Percentiles rank a stretch among this genome's conserved stretches.
These are phyloP conservation scores for Oscheius onirici DNA, from an alignment of 2,888 invertebrate genomes.

Conservation along the genomic window DNA sequence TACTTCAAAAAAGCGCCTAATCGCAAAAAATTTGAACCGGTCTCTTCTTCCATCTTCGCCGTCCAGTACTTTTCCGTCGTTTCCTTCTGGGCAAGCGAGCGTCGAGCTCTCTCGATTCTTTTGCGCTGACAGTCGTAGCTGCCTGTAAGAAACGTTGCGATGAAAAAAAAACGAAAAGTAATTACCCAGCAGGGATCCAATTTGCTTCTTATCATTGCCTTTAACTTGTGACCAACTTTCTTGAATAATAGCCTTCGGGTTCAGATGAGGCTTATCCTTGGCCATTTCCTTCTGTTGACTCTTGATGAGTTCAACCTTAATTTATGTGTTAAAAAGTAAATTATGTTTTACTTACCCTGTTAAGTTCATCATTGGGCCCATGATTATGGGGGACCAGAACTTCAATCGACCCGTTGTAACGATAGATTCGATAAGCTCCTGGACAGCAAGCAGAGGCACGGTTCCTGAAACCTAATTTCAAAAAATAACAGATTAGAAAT, in stretches of 20 bases:
- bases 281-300: slow-evolving; percentile 8
- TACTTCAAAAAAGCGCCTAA: too few species aligned
- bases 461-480: background rate
- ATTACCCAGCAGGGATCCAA: background rate
- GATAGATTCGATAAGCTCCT: background rate
- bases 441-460: background rate
- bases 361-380: background rate
- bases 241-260: background rate
- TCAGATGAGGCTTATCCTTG: slow-evolving; percentile 6
- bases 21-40: too few species aligned
- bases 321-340: background rate
- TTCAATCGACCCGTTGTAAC: background rate
- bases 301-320: slow-evolving; percentile 6
- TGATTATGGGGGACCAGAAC: slow-evolving; percentile 7
- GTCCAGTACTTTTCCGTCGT: background rate
- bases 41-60: too few species aligned
- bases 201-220: background rate
- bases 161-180: background rate
- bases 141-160: background rate
- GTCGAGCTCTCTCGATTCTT: slow-evolving; percentile 3
- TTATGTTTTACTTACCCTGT: background rate
- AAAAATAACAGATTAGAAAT: background rate
- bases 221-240: background rate
- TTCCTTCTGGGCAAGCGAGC: background rate
- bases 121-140: slow-evolving; percentile 1